These are phyloP conservation scores for Dendrolimus punctatus DNA, from an alignment of 1,140 invertebrate species.

Conservation along the genomic window DNA sequence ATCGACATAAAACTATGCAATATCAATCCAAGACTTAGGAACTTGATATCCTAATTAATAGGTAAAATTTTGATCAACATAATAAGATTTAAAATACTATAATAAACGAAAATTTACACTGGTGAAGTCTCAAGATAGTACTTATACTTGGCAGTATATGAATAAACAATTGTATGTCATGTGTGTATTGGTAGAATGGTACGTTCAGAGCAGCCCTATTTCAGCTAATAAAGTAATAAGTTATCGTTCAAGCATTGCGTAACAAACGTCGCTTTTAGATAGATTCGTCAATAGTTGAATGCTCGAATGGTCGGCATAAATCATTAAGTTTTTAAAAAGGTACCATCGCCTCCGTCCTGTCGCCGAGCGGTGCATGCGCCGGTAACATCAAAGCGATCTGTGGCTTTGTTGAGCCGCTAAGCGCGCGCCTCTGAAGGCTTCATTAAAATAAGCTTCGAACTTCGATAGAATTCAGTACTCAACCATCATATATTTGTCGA, in stretches of 20 bases:
- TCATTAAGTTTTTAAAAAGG: slow-evolving; percentile 61
- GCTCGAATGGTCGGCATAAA: slow-evolving; percentile 42
- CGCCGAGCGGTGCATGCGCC: slow-evolving; percentile 20
- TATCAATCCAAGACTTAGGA: no score
- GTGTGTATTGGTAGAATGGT: no score
- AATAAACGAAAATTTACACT: no score
- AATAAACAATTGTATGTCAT: no score
- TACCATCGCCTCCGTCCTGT: slow-evolving; percentile 47
- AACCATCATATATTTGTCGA: not conserved
- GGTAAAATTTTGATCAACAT: no score
- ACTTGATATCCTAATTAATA: no score
- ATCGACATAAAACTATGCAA: no score
- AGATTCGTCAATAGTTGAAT: slow-evolving; percentile 27
- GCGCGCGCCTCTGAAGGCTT: slow-evolving; percentile 29
- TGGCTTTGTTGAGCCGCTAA: slow-evolving; percentile 35
- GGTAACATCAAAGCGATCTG: slow-evolving; percentile 36
- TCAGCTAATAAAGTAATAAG: slow-evolving; percentile 1
- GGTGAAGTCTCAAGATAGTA: no score
- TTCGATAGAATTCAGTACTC: slow-evolving; percentile 10
- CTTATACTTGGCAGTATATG: no score
- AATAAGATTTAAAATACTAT: no score
- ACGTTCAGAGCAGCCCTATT: no score
- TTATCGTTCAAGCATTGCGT: slow-evolving; percentile 9
- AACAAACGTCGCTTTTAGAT: slow-evolving; percentile 13
- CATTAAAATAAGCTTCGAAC: slow-evolving; percentile 26